Conservation (phyloP, 2,888 invertebrate species). For the Eudemis profundana region DNA sequence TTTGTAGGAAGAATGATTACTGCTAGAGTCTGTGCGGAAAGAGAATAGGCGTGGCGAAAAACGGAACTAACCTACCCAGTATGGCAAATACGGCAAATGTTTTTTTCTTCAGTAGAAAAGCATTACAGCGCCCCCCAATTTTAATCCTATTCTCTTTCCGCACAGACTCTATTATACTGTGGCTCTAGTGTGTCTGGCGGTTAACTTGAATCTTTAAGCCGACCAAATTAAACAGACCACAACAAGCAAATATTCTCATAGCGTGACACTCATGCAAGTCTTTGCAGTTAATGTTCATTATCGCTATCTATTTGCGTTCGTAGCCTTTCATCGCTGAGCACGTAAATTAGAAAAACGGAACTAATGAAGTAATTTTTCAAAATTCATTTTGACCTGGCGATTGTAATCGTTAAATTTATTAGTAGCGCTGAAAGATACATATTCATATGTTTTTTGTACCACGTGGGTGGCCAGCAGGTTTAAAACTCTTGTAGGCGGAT, state of each 20-base stretch:
- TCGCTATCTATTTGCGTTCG: slow-evolving; percentile 8
- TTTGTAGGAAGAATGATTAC: no score
- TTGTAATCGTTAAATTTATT: neutral
- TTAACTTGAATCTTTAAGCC: neutral
- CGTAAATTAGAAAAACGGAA: neutral
- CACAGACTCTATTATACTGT: no score
- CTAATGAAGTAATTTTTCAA: slow-evolving; percentile 16
- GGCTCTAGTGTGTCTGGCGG: neutral
- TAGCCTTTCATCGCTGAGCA: neutral
- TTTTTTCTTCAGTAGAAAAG: no score
- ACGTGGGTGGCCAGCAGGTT: no score
- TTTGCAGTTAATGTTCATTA: slow-evolving; percentile 13
- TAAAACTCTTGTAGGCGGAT: no score
- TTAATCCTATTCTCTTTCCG: no score
- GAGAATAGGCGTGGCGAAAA: no score
- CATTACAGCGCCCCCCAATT: no score
- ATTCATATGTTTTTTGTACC: neutral
- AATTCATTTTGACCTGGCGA: neutral
- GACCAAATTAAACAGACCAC: neutral
- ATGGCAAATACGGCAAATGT: no score
- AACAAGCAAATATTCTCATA: neutral
- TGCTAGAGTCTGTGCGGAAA: no score
- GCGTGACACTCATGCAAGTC: slow-evolving; percentile 1
- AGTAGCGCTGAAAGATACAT: neutral
- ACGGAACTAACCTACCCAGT: no score